Evolutionary conservation across 2,888 invertebrate species (phyloP), one percentile per base, ranked within the genome.

Genomic region (Heteromyza rotundicornis): DNA sequence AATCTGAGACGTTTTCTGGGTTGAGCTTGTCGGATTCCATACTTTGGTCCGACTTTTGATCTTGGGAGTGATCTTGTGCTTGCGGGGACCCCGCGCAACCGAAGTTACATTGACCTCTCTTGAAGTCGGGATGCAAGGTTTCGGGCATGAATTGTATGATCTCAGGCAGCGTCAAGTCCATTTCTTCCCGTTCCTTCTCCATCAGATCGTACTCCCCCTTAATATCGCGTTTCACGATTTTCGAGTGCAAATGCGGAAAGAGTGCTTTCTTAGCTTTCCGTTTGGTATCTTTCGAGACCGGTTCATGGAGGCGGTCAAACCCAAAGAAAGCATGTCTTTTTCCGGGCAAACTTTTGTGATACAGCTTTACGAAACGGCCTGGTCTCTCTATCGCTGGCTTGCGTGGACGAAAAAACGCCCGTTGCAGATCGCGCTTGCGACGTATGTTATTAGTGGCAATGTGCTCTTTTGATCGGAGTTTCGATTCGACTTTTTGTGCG

Each of bases 61-160:
- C 36, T 2, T 20, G 17, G 51, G 23, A 24, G 22, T 63, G 61
- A 53, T 64, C 7, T 22, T 52, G n/a, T 2, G 24, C 2, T 19
- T 56, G 40, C n/a, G n/a, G 57, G 67, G 64, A 58, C 12, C 64
- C 63, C 1, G 68, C 64, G 32, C 79, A 78, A 16, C 75, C 78
- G 57, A 71, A 71, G 24, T 76, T 70, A 55, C 81, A 82, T 54
- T 74, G 79, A 2, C 78, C 78, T 14, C 72, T 74, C 65, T 76
- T 77, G 17, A 79, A 81, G 56, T 71, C 67, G 1, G 80, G 74
- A 67, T 71, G 70, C 50, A 79, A 65, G 1, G 82, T 76, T 66
- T 82, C 82, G 1, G 82, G 82, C 80, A 81, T 79, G 40, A 70
- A 82, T 62, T 82, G 82, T 66, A 80, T 76, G 19, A 82, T 79